These are phyloP conservation scores for Heterochromis multidens DNA, from an alignment of 2,113 vertebrate genomes.

Conservation along the genomic window DNA sequence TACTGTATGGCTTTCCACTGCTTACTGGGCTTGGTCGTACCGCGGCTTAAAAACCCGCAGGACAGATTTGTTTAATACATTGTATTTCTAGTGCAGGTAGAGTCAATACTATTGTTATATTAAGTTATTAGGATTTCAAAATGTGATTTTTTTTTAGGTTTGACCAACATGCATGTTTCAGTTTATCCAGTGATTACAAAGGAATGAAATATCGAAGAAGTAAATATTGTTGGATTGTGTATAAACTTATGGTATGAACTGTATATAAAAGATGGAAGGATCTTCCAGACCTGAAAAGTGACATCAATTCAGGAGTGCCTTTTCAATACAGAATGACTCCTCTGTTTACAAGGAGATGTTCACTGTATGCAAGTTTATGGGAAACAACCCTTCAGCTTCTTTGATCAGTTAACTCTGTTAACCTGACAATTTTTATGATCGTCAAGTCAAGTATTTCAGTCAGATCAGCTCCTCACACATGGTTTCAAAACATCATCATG, in stretches of 20 bases:
- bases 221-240: not conserved
- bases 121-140: not conserved
- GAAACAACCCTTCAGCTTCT: not conserved
- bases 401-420: not conserved
- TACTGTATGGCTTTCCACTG: slow-evolving; percentile 17
- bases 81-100: not conserved
- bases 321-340: not conserved
- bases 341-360: not conserved
- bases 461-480: not conserved
- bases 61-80: not conserved
- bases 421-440: not conserved
- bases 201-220: not conserved
- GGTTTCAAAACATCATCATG: not conserved
- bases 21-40: slow-evolving; percentile 1
- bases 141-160: not conserved
- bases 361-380: not conserved
- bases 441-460: not conserved
- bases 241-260: fast-evolving
- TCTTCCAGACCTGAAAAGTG: not conserved
- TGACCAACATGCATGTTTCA: not conserved
- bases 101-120: not conserved
- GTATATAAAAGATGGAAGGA: not conserved
- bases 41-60: not conserved
- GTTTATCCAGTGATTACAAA: not conserved
- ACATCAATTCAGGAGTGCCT: not conserved